Conservation (phyloP, 2,888 invertebrate genomes). For the Brachycybe producta region DNA sequence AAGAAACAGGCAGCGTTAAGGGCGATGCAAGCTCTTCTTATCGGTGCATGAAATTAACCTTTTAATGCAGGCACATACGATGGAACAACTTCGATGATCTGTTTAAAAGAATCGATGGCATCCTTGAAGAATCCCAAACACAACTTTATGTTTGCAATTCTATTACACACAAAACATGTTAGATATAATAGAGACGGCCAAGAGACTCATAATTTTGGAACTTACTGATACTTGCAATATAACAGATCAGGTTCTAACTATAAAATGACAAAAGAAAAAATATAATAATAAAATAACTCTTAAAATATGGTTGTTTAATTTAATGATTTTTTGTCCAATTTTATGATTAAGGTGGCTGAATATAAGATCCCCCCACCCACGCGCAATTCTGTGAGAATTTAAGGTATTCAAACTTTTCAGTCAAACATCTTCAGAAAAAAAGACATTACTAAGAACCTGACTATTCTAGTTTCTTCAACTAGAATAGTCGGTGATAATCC, state of each 20-base stretch:
- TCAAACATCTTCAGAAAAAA: no score
- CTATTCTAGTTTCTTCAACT: no score
- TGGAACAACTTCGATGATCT: slow-evolving; percentile 43
- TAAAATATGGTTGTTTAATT: no score
- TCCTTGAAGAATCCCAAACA: slow-evolving; percentile 55
- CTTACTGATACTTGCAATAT: slow-evolving; percentile 15
- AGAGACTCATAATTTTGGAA: neutral
- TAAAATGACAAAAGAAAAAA: no score
- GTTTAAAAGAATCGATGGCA: slow-evolving; percentile 54
- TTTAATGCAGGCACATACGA: slow-evolving; percentile 58
- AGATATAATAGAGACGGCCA: neutral
- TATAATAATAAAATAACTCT: no score
- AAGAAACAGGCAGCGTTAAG: neutral
- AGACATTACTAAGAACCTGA: no score
- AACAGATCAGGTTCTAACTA: slow-evolving; percentile 9
- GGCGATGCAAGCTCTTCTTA: neutral
- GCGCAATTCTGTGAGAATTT: no score
- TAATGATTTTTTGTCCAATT: no score
- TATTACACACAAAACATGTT: slow-evolving; percentile 14
- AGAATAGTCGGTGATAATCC: no score
- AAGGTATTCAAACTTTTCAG: no score
- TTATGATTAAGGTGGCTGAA: neutral
- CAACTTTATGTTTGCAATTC: slow-evolving; percentile 36
- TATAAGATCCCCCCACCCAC: no score
- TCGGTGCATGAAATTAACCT: slow-evolving; percentile 33